Percentiles rank a stretch among this genome's conserved stretches.
Conservation (phyloP, 2,797 vertebrate species). For the Kryptopterus vitreolus region DNA sequence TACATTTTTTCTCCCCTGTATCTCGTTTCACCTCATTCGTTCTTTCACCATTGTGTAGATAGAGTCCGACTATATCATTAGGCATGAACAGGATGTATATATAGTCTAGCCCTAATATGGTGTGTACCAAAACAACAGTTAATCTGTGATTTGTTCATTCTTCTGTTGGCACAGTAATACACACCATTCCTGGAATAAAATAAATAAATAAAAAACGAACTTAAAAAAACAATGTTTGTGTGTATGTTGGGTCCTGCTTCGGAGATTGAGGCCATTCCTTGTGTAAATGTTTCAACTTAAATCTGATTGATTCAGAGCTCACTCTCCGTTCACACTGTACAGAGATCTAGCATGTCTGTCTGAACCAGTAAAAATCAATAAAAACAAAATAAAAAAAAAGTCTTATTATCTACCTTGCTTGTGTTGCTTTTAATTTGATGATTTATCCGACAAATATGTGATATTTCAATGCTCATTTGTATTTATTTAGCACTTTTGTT, state of each 20-base stretch:
- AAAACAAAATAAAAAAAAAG: slow-evolving; percentile 63
- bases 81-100: slow-evolving; percentile 48
- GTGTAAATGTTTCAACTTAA: slow-evolving; percentile 62
- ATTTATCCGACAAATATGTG: background rate
- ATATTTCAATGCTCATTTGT: background rate
- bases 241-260: slow-evolving; percentile 56
- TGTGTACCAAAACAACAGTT: slow-evolving; percentile 48
- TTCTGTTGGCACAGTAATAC: slow-evolving; percentile 44
- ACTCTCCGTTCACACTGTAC: slow-evolving; percentile 74
- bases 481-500: background rate
- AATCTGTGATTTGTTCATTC: slow-evolving; percentile 49
- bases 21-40: slow-evolving; percentile 4
- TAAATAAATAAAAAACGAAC: slow-evolving; percentile 1
- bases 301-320: slow-evolving; percentile 65
- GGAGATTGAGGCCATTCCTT: slow-evolving; percentile 48
- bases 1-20: slow-evolving; percentile 34
- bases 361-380: slow-evolving; percentile 72
- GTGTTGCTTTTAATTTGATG: slow-evolving; percentile 1
- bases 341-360: slow-evolving; percentile 80
- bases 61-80: slow-evolving; percentile 26
- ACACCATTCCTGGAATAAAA: slow-evolving; percentile 42
- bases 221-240: slow-evolving; percentile 43
- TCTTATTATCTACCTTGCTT: slow-evolving; percentile 71
- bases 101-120: slow-evolving; percentile 36
- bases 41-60: slow-evolving; percentile 24